Evolutionary conservation across 2,888 invertebrate genomes (phyloP).

Genomic region (Drosophila anceps): DNA sequence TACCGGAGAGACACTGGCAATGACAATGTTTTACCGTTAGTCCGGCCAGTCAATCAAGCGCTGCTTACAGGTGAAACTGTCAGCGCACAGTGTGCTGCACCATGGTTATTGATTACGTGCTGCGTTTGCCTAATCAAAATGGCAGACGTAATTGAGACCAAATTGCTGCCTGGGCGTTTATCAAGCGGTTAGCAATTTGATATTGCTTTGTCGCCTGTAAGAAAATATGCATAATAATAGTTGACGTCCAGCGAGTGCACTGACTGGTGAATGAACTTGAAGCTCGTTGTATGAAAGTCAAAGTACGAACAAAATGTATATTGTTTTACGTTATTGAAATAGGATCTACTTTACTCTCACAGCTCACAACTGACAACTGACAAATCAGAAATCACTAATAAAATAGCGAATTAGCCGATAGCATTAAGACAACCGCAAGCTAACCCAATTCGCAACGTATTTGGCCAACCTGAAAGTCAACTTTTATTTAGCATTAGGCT

Average conservation of each 20-base stretch:
- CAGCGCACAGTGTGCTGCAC: conserved; percentile 5
- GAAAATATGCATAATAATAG: conserved; percentile 65
- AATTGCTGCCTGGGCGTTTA: conserved; percentile 56
- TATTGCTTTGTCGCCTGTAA: conserved; percentile 46
- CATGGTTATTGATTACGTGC: conserved; percentile 74
- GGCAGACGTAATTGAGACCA: conserved; percentile 61
- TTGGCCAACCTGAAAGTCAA: conserved; percentile 55
- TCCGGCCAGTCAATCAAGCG: conserved; percentile 58
- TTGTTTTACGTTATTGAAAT: conserved; percentile 33
- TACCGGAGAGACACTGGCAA: conserved; percentile 36
- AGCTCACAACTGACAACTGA: not conserved
- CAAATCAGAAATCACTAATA: not conserved
- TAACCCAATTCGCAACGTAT: conserved; percentile 66
- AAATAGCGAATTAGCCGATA: conserved; percentile 12
- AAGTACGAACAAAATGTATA: conserved; percentile 31
- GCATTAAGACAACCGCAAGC: conserved; percentile 35
- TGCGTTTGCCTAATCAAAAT: conserved; percentile 62
- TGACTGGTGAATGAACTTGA: conserved; percentile 65
- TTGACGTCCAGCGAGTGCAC: conserved; percentile 9
- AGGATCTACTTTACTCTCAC: conserved; percentile 11
- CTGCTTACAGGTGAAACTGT: conserved; percentile 63
- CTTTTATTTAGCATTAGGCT: conserved; percentile 55
- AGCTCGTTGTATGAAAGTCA: conserved; percentile 52
- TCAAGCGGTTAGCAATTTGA: conserved; percentile 46
- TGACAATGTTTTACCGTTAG: conserved; percentile 72